Percentiles rank a stretch among this genome's conserved stretches.
These are phyloP conservation scores for Oligia fasciuncula DNA, from an alignment of 2,888 invertebrate genomes.

Conservation along the genomic window DNA sequence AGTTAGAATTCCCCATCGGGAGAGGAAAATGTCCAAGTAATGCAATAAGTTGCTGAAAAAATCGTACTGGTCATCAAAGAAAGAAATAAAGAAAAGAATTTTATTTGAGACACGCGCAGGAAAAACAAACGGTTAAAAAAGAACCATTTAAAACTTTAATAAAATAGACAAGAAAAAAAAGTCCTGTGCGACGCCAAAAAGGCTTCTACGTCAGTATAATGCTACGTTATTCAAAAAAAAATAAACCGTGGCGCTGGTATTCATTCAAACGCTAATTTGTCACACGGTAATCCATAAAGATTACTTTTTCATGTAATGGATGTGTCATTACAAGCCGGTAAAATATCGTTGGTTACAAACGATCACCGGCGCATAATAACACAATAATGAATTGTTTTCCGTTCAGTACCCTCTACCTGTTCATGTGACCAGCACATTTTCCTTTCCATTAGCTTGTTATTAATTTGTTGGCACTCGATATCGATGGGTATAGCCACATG, in stretches of 20 bases:
- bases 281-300: conserved; percentile 69
- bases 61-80: background rate
- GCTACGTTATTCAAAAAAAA: background rate
- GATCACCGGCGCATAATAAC: conserved; percentile 26
- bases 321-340: conserved; percentile 59
- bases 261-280: conserved; percentile 65
- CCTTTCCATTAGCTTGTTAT: conserved; percentile 34
- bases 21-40: background rate
- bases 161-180: background rate
- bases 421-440: conserved; percentile 22
- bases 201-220: too few species aligned
- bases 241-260: background rate
- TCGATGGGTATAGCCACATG: conserved; percentile 23
- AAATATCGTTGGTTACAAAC: conserved; percentile 42
- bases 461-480: conserved; percentile 37
- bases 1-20: conserved; percentile 9
- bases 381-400: conserved; percentile 33
- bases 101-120: background rate
- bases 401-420: conserved; percentile 15
- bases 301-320: conserved; percentile 68
- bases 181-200: background rate
- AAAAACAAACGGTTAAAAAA: background rate
- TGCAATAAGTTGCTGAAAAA: background rate
- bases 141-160: background rate
- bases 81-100: background rate